Evolutionary conservation across 2,113 vertebrate genomes (phyloP), one percentile per base, ranked within the genome.

Genomic region (Recurvirostra avosetta): DNA sequence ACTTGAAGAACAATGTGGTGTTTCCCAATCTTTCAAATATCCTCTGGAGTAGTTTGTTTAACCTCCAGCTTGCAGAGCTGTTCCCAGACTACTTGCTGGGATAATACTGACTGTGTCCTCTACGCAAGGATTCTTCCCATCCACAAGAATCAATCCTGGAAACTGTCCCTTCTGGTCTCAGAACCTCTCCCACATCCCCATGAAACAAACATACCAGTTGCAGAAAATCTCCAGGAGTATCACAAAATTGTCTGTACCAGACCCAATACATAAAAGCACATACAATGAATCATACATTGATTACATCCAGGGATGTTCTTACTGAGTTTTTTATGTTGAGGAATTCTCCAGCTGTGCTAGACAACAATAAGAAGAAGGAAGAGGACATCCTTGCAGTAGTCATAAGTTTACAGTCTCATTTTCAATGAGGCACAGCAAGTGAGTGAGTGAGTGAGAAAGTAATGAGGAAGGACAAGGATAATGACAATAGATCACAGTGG

Each of bases 391-490:
- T 74, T 90, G 47, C 61, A 74, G 23, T 68, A 79, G 55, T 79
- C 5, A 1, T 58, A 88, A 81, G 65, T 82, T 94, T 75, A 94
- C 45, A 92, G 93, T 78, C 70, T 93, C 79, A 88, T 91, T 95
- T 92, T 81, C 74, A 96, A 58, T 50, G 53, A 95, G 40, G 81
- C 16, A 86, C 49, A 92, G 86, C 32, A 79, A 95, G 34, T 59
- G 80, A 96, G 63, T 88, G 79, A 95, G 14, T 86, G 79, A 96
- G 45, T 38, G 58, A 68, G 67, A 63, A 94, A 81, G 55, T 87
- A 94, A 88, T 89, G 76, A 90, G 50, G 66, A 96, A 94, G 63
- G 77, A 87, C 80, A 90, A 91, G 41, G 84, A 95, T 88, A 95
- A 95, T 70, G 53, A 85, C 86, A 92, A 89, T 19, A 94, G 85